A percentile compares a stretch with the other conserved stretches of the same genome.
Conservation (phyloP, 2,797 vertebrate species). For the Synaphobranchus kaupii region DNA sequence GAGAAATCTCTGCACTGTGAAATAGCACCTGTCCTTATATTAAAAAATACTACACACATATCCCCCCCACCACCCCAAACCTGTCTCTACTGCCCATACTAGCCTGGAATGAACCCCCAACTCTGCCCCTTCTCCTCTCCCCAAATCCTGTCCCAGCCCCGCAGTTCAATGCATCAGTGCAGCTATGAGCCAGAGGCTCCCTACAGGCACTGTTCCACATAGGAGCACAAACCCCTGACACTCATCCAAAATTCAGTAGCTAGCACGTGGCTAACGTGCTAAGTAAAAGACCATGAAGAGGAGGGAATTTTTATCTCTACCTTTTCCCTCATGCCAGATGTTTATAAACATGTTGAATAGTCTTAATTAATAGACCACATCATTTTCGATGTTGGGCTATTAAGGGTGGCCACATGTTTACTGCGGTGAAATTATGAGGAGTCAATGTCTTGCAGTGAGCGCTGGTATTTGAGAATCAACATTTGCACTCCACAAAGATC, state of each 20-base stretch:
- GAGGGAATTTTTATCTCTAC: not conserved
- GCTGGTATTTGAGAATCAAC: too few species aligned
- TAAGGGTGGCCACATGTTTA: not conserved
- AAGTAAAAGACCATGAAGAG: not conserved
- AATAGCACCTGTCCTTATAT: not conserved
- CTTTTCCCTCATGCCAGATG: not conserved
- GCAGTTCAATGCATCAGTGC: not conserved
- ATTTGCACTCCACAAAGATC: too few species aligned
- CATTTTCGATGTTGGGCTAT: not conserved
- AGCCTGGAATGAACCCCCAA: too few species aligned
- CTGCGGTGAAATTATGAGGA: not conserved
- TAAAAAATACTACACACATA: not conserved
- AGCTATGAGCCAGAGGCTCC: not conserved
- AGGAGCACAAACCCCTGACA: not conserved
- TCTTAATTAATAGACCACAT: not conserved
- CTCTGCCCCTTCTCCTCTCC: too few species aligned
- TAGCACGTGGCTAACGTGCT: not conserved
- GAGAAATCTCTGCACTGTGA: not conserved
- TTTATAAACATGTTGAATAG: not conserved
- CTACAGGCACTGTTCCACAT: too few species aligned
- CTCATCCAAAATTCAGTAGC: too few species aligned
- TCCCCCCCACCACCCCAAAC: not conserved
- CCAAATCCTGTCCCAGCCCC: not conserved
- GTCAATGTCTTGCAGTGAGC: not conserved
- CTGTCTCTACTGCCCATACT: not conserved